A percentile compares a stretch with the other conserved stretches of the same genome.
phyloP scores from a whole-genome alignment of 2,797 vertebrate species.

The Momotus momota region DNA sequence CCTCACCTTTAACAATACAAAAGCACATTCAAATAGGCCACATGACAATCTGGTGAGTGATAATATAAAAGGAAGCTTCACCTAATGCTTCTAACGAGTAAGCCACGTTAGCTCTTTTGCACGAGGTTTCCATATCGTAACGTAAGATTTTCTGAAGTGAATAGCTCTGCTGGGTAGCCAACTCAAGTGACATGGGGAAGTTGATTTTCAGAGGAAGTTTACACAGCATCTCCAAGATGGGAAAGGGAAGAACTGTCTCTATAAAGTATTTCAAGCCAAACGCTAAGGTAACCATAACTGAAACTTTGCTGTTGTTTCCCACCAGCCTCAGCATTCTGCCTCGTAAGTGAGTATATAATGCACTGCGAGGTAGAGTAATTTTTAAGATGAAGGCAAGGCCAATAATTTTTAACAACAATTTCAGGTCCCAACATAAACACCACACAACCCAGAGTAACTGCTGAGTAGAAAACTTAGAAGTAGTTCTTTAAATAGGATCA shows the following conservation, averaged over 20 bases:
- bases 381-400: not conserved
- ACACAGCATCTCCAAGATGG: not conserved
- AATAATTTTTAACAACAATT: not conserved
- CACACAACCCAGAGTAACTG: not conserved
- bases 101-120: not conserved
- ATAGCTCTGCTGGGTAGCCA: not conserved
- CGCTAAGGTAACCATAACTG: not conserved
- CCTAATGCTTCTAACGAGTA: not conserved
- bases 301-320: not conserved
- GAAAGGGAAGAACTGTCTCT: not conserved
- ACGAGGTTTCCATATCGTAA: not conserved
- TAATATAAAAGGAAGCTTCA: not conserved
- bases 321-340: not conserved
- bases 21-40: not conserved
- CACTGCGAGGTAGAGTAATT: not conserved
- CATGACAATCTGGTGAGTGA: not conserved
- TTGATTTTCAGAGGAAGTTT: not conserved
- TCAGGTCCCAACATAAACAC: not conserved
- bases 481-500: not conserved
- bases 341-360: not conserved
- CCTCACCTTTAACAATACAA: not conserved
- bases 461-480: not conserved
- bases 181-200: not conserved
- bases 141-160: not conserved
- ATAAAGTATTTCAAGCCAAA: not conserved